Percentiles rank a stretch among this genome's conserved stretches.
phyloP scores from a whole-genome alignment of 2,888 invertebrate genomes.

The Flexamia atlantica region DNA sequence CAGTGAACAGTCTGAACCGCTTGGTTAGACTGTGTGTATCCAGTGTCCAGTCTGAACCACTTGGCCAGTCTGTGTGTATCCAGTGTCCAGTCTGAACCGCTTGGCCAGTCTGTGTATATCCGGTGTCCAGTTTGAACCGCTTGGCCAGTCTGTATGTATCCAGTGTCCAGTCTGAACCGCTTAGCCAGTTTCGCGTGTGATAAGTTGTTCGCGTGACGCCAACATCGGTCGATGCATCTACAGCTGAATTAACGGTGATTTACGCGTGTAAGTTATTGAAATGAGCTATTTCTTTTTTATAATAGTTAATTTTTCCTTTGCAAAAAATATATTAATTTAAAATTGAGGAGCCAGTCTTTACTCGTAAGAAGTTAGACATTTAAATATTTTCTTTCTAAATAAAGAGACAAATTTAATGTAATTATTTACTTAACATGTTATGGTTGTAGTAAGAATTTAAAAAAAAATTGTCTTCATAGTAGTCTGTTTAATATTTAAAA shows the following conservation, averaged over 20 bases:
- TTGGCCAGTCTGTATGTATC: not conserved
- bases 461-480: too few relatives aligned
- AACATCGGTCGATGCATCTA: constrained; percentile 10
- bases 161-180: not conserved
- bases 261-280: not conserved
- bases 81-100: not conserved
- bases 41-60: not conserved
- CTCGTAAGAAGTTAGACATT: too few relatives aligned
- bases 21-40: not conserved
- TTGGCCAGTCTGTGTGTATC: not conserved
- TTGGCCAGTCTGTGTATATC: not conserved
- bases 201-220: constrained; percentile 5
- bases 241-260: constrained; percentile 26
- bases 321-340: too few relatives aligned
- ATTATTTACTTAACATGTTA: too few relatives aligned
- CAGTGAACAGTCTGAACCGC: not conserved
- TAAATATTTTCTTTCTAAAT: too few relatives aligned
- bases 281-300: too few relatives aligned
- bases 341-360: too few relatives aligned
- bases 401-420: too few relatives aligned
- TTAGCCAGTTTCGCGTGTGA: not conserved
- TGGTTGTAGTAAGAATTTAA: too few relatives aligned
- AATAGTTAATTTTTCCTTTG: too few relatives aligned
- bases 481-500: too few relatives aligned
- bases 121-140: not conserved